Evolutionary conservation across 2,888 invertebrate genomes (phyloP), one percentile per base, ranked within the genome.

Genomic region (Mythimna albipuncta): DNA sequence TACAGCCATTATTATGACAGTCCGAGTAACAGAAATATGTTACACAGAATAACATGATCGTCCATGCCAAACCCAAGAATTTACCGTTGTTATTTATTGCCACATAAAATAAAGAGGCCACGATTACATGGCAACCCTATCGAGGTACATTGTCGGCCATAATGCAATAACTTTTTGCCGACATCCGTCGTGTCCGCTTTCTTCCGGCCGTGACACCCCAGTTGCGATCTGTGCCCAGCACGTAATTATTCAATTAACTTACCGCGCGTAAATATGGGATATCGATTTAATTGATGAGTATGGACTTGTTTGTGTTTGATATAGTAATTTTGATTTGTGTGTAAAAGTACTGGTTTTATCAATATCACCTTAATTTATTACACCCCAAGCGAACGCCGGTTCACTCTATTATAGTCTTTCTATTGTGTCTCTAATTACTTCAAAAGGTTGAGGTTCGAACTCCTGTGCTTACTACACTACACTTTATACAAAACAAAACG

Each of bases 191-290:
- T 89, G 66, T 75, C 74, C 90, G 92, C 92, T 94, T 95, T 94
- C 94, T 93, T 92, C 91, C 91, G 90, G 79, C 90, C 93, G 94
- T 94, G 92, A 94, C 92, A 95, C 89, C 91, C 94, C 91, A 94
- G 91, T 95, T 94, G 87, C 93, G 89, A 94, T 94, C 88, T 93
- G 89, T 94, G 94, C 87, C 89, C 89, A 87, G 88, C 81, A 86
- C 79, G 89, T 90, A 87, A 90, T 92, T 89, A 89, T 91, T 89
- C 90, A 91, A 89, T 89, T 89, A 88, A 72, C 76, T 79, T 82
- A 58, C 74, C 16, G 63, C 64, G 64, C 52, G 82, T 85, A 73
- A 84, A 84, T 87, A 82, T 80, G 71, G 76, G 79, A 59, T 82
- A 83, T 85, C 72, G 71, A 69, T 77, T 84, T 71, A 72, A 74